Percentiles rank a stretch among this genome's conserved stretches.
phyloP scores from a whole-genome alignment of 2,113 vertebrate genomes.

The Chaetura pelagica region DNA sequence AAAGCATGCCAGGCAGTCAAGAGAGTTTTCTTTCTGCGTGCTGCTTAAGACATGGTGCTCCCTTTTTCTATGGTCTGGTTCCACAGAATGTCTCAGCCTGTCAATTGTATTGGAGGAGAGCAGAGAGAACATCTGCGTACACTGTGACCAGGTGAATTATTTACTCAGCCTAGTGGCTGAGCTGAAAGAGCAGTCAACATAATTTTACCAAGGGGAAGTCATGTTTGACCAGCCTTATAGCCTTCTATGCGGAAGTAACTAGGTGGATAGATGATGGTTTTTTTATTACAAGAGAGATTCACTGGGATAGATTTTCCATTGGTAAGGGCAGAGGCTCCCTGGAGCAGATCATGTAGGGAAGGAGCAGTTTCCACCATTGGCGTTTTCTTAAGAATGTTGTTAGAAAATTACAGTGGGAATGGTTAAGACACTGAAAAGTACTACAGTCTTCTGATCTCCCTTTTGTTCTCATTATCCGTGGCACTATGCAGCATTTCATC shows the following conservation, averaged over 20 bases:
- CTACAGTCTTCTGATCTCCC: neutral
- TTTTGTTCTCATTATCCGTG: neutral
- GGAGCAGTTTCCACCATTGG: neutral
- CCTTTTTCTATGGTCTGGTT: accelerated
- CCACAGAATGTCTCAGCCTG: no score
- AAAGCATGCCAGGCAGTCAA: accelerated
- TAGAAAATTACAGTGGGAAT: neutral
- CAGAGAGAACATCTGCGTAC: no score
- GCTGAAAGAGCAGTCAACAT: no score
- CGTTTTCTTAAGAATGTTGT: neutral
- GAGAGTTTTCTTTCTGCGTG: neutral
- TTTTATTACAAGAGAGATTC: neutral
- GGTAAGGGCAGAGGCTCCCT: neutral
- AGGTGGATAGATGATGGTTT: no score
- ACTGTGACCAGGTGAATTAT: no score
- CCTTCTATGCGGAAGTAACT: no score
- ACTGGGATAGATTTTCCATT: neutral
- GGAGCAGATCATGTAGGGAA: neutral
- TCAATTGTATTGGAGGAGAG: no score
- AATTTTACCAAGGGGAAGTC: no score
- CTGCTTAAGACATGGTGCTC: neutral
- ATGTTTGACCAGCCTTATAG: no score
- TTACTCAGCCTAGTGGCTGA: no score
- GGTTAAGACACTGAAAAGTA: neutral
- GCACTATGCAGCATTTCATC: neutral